Evolutionary conservation across 2,113 vertebrate genomes (phyloP).

Genomic region (Jacana jacana): DNA sequence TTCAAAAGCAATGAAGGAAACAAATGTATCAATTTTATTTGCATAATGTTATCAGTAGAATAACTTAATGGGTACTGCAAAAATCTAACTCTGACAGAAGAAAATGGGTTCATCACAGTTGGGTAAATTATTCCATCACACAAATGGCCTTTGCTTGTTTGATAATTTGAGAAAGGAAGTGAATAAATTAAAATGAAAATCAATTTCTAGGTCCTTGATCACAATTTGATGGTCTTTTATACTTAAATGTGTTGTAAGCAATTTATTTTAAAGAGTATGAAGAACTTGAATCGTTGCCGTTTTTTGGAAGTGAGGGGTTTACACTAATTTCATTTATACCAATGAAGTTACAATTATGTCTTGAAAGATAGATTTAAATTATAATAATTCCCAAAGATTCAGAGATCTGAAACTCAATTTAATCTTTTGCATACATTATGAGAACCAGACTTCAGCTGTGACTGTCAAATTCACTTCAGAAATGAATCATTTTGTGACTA

Average conservation of each 20-base stretch:
- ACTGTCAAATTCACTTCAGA: background rate
- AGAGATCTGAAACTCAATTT: background rate
- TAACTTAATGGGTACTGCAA: background rate
- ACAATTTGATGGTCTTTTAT: slow-evolving; percentile 2
- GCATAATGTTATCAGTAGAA: background rate
- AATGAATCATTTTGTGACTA: background rate
- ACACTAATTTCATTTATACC: background rate
- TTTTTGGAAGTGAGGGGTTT: background rate
- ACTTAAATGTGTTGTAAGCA: background rate
- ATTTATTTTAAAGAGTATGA: background rate
- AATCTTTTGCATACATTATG: background rate
- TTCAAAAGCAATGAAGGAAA: background rate
- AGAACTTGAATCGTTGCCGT: background rate
- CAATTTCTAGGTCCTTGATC: slow-evolving; percentile 11
- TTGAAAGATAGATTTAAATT: background rate
- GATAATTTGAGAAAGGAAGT: background rate
- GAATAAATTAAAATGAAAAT: slow-evolving; percentile 49
- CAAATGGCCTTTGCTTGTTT: background rate
- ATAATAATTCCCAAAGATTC: background rate
- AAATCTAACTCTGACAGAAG: background rate
- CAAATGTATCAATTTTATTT: slow-evolving; percentile 3
- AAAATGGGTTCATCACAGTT: background rate
- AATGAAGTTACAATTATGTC: background rate
- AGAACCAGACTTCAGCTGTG: background rate
- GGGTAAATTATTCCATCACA: background rate